phyloP scores from a whole-genome alignment of 2,888 invertebrate species.

The Galeopsomyia nigrocyanea region DNA sequence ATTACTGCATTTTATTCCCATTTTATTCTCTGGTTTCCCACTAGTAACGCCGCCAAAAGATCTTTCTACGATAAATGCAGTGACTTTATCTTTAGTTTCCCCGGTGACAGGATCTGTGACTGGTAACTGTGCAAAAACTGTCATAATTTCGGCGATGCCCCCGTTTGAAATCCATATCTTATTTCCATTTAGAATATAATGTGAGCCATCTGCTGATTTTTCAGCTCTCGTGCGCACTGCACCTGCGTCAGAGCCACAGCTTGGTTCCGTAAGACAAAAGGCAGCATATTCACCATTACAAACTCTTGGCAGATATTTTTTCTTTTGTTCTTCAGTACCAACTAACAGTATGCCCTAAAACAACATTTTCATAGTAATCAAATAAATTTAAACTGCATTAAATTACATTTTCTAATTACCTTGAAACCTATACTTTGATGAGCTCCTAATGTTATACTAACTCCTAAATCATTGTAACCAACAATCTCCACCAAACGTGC shows the following conservation, averaged over 20 bases:
- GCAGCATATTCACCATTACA: conserved; percentile 87
- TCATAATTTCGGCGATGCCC: conserved; percentile 95
- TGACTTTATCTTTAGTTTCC: conserved; percentile 80
- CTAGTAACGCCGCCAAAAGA: conserved; percentile 92
- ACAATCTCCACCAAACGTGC: conserved; percentile 93
- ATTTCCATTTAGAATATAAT: conserved; percentile 94
- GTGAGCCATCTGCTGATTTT: conserved; percentile 87
- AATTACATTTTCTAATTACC: conserved; percentile 65
- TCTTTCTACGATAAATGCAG: conserved; percentile 97
- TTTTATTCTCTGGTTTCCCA: conserved; percentile 97
- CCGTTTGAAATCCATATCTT: conserved; percentile 99
- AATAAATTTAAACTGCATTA: too few relatives aligned
- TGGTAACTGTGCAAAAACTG: conserved; percentile 96
- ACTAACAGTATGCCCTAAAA: conserved; percentile 88
- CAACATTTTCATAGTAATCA: too few relatives aligned
- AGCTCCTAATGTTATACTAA: conserved; percentile 95
- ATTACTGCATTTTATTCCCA: conserved; percentile 98
- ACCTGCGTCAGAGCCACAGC: conserved; percentile 94
- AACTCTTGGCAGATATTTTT: conserved; percentile 92
- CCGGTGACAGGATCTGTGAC: conserved; percentile 78
- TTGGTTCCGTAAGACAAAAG: conserved; percentile 96
- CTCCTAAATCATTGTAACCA: conserved; percentile 92
- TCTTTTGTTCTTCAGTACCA: conserved; percentile 91
- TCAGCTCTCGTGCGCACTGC: conserved; percentile 89
- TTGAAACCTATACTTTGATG: conserved; percentile 97